Evolutionary conservation across 2,113 vertebrate species (phyloP), one percentile per base, ranked within the genome.

Genomic region (Reinhardtius hippoglossoides): DNA sequence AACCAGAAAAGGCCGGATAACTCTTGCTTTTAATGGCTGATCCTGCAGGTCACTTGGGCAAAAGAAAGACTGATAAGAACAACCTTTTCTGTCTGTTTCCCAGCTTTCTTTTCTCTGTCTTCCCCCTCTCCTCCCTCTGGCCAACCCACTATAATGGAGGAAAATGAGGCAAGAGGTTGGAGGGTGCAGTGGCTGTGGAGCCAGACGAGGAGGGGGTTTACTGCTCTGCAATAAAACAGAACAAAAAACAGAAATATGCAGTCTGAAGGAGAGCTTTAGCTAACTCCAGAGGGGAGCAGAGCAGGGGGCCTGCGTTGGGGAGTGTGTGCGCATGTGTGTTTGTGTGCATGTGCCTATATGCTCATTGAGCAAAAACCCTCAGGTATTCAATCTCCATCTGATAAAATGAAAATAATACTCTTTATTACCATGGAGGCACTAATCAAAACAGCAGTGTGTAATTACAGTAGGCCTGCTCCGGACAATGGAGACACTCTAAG

Each of bases 191-290:
- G 71, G 75, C 78, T 78, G 72, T 27, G 56, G 80, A 91, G 81
- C 86, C 82, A 89, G 87, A 87, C 89, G n/a, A 71, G 82, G 86
- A 88, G 74, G 83, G 80, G 85, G 82, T 92, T 93, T 92, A 94
- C 79, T 85, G 88, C 89, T 86, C 37, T 57, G 86, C 85, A 92
- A 84, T 92, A 92, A 93, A 94, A 92, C 76, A 63, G 86, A 86
- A 90, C 88, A 89, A 91, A 85, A 89, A 82, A 83, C 79, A 87
- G 74, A 87, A 88, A 88, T 82, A 84, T 86, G 81, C 79, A 82
- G 75, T 87, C 87, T 89, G 77, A 92, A 88, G 85, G 76, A 81
- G 81, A 89, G 84, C 74, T 89, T 92, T 83, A 84, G 81, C 64
- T 69, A 79, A 85, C 80, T 76, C 72, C 78, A 80, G 77, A 81